Evolutionary conservation across 2,797 vertebrate species (phyloP).

Genomic region (Nannoperca obscura): DNA sequence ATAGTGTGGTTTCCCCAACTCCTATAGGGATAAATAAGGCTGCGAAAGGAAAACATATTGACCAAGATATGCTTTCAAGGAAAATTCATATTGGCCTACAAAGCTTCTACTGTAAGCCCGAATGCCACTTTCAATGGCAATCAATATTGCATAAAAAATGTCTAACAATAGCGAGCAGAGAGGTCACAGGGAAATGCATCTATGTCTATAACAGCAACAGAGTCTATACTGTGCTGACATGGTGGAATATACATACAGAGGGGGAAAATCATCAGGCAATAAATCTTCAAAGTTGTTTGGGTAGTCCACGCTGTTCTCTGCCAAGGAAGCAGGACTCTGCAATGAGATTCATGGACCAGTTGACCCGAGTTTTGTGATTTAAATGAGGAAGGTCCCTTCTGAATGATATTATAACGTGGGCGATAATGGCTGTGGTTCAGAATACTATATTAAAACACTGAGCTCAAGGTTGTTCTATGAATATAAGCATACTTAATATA

Average conservation of each 20-base stretch:
- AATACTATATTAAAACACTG: slow-evolving; percentile 9
- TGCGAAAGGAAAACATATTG: slow-evolving; percentile 37
- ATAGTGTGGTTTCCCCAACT: slow-evolving; percentile 7
- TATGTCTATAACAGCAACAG: slow-evolving; percentile 19
- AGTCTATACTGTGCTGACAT: slow-evolving; percentile 1
- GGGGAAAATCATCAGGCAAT: slow-evolving; percentile 24
- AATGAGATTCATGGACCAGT: slow-evolving; percentile 20
- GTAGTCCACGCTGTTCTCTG: neutral
- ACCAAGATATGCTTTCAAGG: slow-evolving; percentile 39
- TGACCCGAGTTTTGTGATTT: slow-evolving; percentile 36
- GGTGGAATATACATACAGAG: slow-evolving; percentile 1
- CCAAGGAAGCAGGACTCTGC: neutral
- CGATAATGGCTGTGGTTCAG: slow-evolving; percentile 24
- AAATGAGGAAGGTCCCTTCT: slow-evolving; percentile 20
- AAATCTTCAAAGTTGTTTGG: slow-evolving; percentile 37
- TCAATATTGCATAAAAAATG: slow-evolving; percentile 38
- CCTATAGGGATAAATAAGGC: slow-evolving; percentile 31
- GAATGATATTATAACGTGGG: slow-evolving; percentile 4
- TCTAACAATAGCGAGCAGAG: slow-evolving; percentile 2
- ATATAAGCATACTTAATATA: slow-evolving; percentile 22
- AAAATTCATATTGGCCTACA: slow-evolving; percentile 21
- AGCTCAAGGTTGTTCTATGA: slow-evolving; percentile 40
- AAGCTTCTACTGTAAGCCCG: neutral
- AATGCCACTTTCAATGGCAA: slow-evolving; percentile 40
- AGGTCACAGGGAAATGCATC: slow-evolving; percentile 32